phyloP scores from a whole-genome alignment of 2,888 invertebrate species.

The Marasmarcha lunaedactyla region DNA sequence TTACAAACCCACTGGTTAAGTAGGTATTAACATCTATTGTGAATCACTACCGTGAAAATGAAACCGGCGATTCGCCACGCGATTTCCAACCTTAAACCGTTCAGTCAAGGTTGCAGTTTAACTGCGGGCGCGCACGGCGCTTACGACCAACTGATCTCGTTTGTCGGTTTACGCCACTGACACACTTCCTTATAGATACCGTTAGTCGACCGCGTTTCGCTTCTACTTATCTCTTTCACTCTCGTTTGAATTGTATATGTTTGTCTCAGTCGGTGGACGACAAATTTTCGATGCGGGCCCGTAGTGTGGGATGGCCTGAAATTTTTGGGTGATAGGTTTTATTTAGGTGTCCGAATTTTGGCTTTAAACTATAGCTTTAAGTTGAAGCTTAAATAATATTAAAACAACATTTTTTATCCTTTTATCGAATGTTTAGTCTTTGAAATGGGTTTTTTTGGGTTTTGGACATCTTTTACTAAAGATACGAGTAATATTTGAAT shows the following conservation, averaged over 20 bases:
- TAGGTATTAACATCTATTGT: slow-evolving; percentile 51
- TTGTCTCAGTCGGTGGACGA: slow-evolving; percentile 52
- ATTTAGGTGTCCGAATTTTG: no score
- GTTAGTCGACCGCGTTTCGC: slow-evolving; percentile 63
- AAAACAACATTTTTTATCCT: no score
- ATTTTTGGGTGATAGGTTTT: slow-evolving; percentile 52
- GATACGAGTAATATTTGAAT: no score
- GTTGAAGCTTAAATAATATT: background rate
- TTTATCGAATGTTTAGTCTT: no score
- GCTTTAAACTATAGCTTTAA: no score
- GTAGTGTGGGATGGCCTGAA: slow-evolving; percentile 23
- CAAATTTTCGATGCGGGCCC: slow-evolving; percentile 67
- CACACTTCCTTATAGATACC: slow-evolving; percentile 66
- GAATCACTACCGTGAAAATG: slow-evolving; percentile 66
- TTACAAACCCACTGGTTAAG: slow-evolving; percentile 39
- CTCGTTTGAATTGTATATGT: slow-evolving; percentile 36
- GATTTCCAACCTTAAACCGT: slow-evolving; percentile 31
- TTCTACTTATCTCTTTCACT: slow-evolving; percentile 56
- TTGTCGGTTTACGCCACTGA: slow-evolving; percentile 58
- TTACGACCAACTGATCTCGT: slow-evolving; percentile 39
- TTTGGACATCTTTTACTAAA: no score
- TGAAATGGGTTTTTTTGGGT: no score
- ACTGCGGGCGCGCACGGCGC: slow-evolving; percentile 21
- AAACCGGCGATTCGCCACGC: slow-evolving; percentile 33
- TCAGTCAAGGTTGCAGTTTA: slow-evolving; percentile 53